These are phyloP conservation scores for Trichopria drosophilae DNA, from an alignment of 2,888 invertebrate genomes.

Conservation along the genomic window DNA sequence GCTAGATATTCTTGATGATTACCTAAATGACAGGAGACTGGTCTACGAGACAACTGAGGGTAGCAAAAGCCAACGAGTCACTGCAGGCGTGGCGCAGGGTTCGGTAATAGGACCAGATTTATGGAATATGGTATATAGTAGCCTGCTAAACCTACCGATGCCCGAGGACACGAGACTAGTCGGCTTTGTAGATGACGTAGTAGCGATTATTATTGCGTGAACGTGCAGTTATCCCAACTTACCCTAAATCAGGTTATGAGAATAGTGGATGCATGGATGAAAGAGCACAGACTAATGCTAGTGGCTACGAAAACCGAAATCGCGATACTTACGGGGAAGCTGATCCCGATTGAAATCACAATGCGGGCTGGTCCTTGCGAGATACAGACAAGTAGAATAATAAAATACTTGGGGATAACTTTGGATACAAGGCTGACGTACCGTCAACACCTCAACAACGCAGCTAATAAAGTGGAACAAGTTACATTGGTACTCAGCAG, in stretches of 20 bases:
- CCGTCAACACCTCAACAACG: too few species aligned
- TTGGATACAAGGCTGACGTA: too few species aligned
- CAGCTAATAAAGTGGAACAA: neutral
- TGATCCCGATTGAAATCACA: too few species aligned
- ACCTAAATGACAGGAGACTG: conserved; percentile 26
- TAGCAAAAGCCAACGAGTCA: conserved; percentile 13
- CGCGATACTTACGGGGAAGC: too few species aligned
- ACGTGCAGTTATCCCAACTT: conserved; percentile 10
- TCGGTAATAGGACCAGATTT: conserved; percentile 31
- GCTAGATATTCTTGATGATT: conserved; percentile 22
- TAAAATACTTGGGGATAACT: too few species aligned
- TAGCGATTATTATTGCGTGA: conserved; percentile 14
- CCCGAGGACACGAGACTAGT: conserved; percentile 22
- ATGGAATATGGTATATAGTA: conserved; percentile 37
- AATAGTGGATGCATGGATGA: conserved; percentile 28
- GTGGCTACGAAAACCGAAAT: conserved; percentile 32
- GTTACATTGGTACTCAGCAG: neutral
- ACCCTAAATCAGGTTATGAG: conserved; percentile 22
- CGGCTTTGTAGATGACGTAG: conserved; percentile 32
- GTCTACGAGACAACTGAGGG: conserved; percentile 26
- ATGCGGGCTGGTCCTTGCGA: too few species aligned
- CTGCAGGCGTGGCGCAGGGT: conserved; percentile 33
- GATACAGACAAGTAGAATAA: too few species aligned
- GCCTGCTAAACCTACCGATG: conserved; percentile 20
- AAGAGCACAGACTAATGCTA: conserved; percentile 24